Evolutionary conservation across 2,113 vertebrate genomes (phyloP).

Genomic region (Entomyzon cyanotis): DNA sequence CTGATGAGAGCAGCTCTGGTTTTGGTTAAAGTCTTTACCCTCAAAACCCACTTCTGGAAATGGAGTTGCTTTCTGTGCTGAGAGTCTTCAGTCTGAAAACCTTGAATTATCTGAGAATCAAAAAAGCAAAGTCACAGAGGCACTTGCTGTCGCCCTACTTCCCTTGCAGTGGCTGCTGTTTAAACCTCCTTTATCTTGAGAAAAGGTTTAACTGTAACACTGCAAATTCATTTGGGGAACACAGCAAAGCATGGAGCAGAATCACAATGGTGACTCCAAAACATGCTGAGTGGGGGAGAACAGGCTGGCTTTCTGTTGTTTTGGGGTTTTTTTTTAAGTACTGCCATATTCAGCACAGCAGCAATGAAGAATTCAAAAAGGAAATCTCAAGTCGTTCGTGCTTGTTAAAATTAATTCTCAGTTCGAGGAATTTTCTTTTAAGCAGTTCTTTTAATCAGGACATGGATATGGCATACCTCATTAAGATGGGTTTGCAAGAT

Average conservation of each 20-base stretch:
- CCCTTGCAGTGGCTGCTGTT: neutral
- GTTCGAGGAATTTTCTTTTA: neutral
- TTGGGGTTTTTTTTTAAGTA: neutral
- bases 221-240: neutral
- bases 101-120: neutral
- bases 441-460: slow-evolving; percentile 4
- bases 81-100: neutral
- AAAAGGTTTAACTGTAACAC: neutral
- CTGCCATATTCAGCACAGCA: neutral
- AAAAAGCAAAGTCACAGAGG: neutral
- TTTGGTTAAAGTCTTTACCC: neutral
- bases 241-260: neutral
- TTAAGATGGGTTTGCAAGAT: neutral
- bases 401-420: neutral
- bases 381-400: neutral
- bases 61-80: neutral
- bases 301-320: neutral
- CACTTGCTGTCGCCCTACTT: neutral
- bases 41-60: neutral
- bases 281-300: neutral
- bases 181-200: neutral
- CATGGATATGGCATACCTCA: neutral
- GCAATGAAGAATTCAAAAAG: neutral
- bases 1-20: neutral
- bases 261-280: neutral